These are phyloP conservation scores for Leuctra nigra DNA, from an alignment of 2,888 invertebrate species.

Conservation along the genomic window DNA sequence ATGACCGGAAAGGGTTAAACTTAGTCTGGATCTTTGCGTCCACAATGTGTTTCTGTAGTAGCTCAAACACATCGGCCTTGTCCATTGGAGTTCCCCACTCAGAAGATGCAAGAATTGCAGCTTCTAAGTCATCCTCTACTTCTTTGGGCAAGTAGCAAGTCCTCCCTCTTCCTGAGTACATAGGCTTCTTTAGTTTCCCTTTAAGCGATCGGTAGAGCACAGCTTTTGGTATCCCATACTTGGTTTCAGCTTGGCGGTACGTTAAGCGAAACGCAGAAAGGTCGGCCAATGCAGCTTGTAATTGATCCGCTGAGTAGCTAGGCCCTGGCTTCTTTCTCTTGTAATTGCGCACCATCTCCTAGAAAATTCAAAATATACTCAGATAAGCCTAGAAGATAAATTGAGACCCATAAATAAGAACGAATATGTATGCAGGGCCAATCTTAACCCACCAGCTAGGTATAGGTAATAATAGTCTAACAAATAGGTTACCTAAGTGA, in stretches of 20 bases:
- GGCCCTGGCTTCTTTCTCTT: not conserved
- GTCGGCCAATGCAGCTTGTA: not conserved
- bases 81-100: conserved; percentile 14
- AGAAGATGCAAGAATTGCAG: not conserved
- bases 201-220: not conserved
- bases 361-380: not conserved
- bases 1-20: no score
- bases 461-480: no score
- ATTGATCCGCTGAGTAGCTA: not conserved
- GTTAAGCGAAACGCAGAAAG: not conserved
- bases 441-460: no score
- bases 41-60: not conserved
- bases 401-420: not conserved
- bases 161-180: not conserved
- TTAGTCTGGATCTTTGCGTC: not conserved
- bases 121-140: not conserved
- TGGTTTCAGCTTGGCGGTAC: not conserved
- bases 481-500: no score
- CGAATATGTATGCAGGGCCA: no score
- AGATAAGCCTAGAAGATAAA: not conserved
- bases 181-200: not conserved
- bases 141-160: not conserved
- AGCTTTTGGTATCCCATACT: not conserved
- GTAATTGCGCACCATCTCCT: not conserved
- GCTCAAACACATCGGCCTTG: conserved; percentile 5